phyloP scores from a whole-genome alignment of 2,113 vertebrate genomes.

The Oncorhynchus mykiss region DNA sequence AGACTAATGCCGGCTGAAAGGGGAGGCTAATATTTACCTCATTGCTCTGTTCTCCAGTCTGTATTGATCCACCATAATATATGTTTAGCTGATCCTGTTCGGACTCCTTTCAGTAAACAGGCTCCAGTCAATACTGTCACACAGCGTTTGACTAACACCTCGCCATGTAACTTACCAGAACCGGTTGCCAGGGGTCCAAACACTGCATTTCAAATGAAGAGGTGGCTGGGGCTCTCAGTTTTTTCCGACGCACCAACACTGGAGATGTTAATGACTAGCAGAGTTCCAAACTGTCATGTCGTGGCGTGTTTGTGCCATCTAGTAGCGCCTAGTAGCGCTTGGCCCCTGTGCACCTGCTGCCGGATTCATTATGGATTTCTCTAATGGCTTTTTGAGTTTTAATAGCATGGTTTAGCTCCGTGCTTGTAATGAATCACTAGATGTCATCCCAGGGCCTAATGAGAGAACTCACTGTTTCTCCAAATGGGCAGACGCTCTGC shows the following conservation, averaged over 20 bases:
- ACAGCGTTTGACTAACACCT: constrained; percentile 65
- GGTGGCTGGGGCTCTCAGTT: no score
- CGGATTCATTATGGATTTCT: constrained; percentile 71
- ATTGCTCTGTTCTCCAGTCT: constrained; percentile 61
- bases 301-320: constrained; percentile 63
- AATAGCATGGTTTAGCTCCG: constrained; percentile 69
- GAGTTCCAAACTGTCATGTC: constrained; percentile 58
- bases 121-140: constrained; percentile 65
- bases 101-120: constrained; percentile 69
- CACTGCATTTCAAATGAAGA: constrained; percentile 43
- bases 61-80: constrained; percentile 68
- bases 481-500: constrained; percentile 40
- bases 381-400: constrained; percentile 73
- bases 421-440: constrained; percentile 69
- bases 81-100: constrained; percentile 74
- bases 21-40: constrained; percentile 66
- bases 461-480: constrained; percentile 61
- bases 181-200: neutral
- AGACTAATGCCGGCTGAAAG: constrained; percentile 36
- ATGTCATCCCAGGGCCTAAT: constrained; percentile 66
- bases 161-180: neutral
- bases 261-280: constrained; percentile 57
- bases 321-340: constrained; percentile 20
- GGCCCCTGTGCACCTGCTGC: constrained; percentile 61
- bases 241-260: constrained; percentile 14